These are phyloP conservation scores for Eulimnadia texana DNA, from an alignment of 1,140 invertebrate genomes.

Conservation along the genomic window DNA sequence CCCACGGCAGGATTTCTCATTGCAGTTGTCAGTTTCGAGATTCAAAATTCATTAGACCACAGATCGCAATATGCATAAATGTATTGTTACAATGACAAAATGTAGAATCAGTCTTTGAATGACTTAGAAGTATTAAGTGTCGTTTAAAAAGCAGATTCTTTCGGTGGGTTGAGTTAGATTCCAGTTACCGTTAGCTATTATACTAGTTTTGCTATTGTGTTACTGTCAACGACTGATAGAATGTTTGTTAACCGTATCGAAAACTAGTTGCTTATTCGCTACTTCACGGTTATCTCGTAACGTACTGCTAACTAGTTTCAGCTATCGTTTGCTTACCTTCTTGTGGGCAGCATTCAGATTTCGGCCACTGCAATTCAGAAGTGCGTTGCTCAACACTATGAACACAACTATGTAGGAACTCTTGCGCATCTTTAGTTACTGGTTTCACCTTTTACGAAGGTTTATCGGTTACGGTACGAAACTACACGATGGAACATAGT, in stretches of 20 bases:
- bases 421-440: background rate
- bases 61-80: background rate
- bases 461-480: no score
- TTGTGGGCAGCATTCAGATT: background rate
- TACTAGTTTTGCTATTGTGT: no score
- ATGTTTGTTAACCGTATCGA: background rate
- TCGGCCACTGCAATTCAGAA: background rate
- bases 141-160: no score
- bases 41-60: background rate
- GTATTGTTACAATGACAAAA: no score
- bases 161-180: no score
- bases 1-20: no score
- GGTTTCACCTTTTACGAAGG: background rate
- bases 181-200: no score
- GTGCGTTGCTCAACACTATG: background rate
- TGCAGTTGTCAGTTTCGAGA: background rate
- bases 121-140: no score
- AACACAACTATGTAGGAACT: background rate
- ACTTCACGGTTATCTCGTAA: background rate
- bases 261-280: background rate
- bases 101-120: no score
- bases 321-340: background rate
- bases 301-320: background rate
- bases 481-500: background rate
- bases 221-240: no score